Evolutionary conservation across 2,888 invertebrate genomes (phyloP), one percentile per base, ranked within the genome.

Genomic region (Drosophila multiciliata): DNA sequence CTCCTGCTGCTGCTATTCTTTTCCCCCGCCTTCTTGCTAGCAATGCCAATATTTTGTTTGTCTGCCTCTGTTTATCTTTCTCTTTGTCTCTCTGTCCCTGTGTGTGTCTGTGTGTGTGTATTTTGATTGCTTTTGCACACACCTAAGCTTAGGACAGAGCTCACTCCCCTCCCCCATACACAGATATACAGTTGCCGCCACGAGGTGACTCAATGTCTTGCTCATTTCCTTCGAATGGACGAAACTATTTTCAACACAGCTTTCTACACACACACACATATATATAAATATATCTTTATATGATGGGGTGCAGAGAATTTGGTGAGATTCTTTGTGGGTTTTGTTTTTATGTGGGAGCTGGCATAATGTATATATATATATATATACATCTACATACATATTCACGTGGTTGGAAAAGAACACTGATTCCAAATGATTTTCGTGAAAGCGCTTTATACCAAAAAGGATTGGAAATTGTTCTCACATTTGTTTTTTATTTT

Each of bases 181-280:
- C 59, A 55, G 36, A 55, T 57, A 66, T 59, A 59, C 54, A 50
- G 45, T n/a, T 59, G 65, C 65, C 49, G 49, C 55, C 59, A 71
- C 62, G 82, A 87, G 87, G 87, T 87, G 87, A 87, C 87, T 87
- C 87, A 87, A 85, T 83, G 83, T 89, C 89, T 84, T 82, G 83
- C 77, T 87, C 86, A 83, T 85, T 78, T 85, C 80, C 86, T 81
- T 80, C 40, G 81, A 62, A 66, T 73, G 67, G 68, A 66, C 65
- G 75, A 79, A 84, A 85, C 87, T 87, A 84, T 74, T 64, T 71
- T 66, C 72, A 59, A 61, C 67, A 70, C 52, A 54, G 59, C 63
- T 73, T 75, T 66, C 64, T 71, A 58, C 20, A 53, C n/a, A 58
- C 42, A 65, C 63, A 66, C 57, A n/a, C 36, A 48, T 57, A 62